Evolutionary conservation across 2,888 invertebrate species (phyloP), one percentile per base, ranked within the genome.

Genomic region (Ophion ellenae): DNA sequence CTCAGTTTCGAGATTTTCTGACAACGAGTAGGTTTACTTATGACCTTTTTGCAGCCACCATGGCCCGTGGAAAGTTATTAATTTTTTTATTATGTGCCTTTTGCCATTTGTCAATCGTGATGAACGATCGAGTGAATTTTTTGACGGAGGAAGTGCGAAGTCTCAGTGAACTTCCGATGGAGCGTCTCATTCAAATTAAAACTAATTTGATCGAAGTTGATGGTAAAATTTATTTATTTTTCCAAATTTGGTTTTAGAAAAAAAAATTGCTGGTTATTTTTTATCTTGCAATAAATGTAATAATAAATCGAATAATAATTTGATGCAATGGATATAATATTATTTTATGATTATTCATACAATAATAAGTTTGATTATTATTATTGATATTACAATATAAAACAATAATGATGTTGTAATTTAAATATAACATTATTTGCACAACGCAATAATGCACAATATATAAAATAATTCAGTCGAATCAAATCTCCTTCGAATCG

Each of bases 151-250:
- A 94, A 84, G 88, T 94, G n/a, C 89, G 90, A 89, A 95, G 95
- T 78, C 94, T 97, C 53, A 96, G 96, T 91, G 96, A 97, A 91
- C 92, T 97, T 75, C 96, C 97, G 2, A 90, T 97, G 84, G 95
- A 96, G 3, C 96, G 96, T 89, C 94, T 97, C 40, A 93, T 97
- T n/a, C 94, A 95, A 84, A 94, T 97, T 2, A 95, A 96, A 94
- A 94, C 94, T 89, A 90, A 95, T 92, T 87, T 95, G 76, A 84
- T 87, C 7, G 87, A 85, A 5, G 89, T 89, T 36, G 81, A 86
- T 66, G 89, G 93, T 92, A 79, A 83, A 57, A 24, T 17, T 36
- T 0, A 66, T 66, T 66, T 6, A 2, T 66, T 10, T 24, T 20
- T 20, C 20, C 4, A 61, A 24, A 20, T 20, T 7, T 61, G 2